Evolutionary conservation across 2,113 vertebrate species (phyloP).

Genomic region (Natator depressus): DNA sequence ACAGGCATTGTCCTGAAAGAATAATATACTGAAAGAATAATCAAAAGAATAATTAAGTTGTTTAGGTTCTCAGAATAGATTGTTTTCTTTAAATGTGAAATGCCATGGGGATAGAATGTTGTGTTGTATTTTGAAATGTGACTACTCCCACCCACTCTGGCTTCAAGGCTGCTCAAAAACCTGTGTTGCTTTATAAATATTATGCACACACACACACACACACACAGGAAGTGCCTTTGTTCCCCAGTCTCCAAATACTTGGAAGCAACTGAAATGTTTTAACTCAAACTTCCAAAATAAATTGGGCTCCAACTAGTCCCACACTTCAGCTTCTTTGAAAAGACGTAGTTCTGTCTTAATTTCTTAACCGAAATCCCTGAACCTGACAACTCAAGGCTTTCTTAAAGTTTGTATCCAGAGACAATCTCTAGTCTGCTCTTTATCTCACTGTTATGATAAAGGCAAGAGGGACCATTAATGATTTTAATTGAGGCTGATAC

Average conservation of each 20-base stretch:
- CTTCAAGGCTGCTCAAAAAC: neutral
- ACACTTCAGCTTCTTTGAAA: neutral
- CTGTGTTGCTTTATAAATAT: neutral
- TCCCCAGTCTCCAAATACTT: neutral
- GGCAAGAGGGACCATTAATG: conserved; percentile 44
- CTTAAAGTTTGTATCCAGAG: conserved; percentile 7
- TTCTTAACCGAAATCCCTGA: conserved; percentile 4
- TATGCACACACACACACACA: neutral
- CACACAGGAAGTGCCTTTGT: no score
- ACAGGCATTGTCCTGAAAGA: neutral
- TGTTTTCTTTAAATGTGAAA: neutral
- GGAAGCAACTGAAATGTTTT: neutral
- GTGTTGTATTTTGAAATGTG: neutral
- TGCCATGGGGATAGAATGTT: neutral
- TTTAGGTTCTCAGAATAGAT: neutral
- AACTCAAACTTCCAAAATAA: neutral
- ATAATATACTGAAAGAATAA: neutral
- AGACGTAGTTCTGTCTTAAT: neutral
- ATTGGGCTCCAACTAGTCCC: neutral
- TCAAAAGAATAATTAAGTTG: neutral
- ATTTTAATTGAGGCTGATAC: conserved; percentile 66
- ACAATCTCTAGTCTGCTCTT: conserved; percentile 39
- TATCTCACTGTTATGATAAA: conserved; percentile 55
- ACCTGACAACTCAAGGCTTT: neutral
- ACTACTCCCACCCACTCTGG: neutral